These are phyloP conservation scores for Thryonomys swinderianus DNA, from an alignment of 2,113 vertebrate species.

Conservation along the genomic window DNA sequence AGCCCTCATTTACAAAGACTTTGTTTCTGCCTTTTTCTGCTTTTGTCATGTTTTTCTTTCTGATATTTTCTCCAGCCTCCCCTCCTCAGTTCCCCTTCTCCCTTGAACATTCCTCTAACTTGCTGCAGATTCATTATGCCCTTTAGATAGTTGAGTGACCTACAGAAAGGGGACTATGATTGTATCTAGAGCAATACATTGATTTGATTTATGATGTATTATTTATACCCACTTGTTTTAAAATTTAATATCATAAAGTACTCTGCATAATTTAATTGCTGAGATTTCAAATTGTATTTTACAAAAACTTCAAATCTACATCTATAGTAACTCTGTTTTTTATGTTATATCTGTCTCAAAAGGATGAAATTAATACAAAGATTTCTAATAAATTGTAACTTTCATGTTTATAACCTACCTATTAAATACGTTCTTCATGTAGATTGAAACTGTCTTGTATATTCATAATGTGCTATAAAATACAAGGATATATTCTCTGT, in stretches of 20 bases:
- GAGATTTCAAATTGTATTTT: constrained; percentile 21
- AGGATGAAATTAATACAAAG: constrained; percentile 4
- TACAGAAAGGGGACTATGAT: not conserved
- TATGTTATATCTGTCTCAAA: not conserved
- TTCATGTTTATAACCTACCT: constrained; percentile 6
- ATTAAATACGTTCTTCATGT: not conserved
- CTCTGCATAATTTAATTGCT: not conserved
- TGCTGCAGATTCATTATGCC: not conserved
- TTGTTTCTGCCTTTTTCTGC: no score
- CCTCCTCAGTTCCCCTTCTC: no score
- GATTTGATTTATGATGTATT: not conserved
- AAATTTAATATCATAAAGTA: constrained; percentile 42
- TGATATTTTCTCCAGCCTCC: not conserved
- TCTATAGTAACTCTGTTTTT: not conserved
- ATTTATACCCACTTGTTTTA: not conserved
- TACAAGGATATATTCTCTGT: not conserved
- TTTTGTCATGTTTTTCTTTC: no score
- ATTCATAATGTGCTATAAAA: constrained; percentile 17
- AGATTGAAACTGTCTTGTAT: not conserved
- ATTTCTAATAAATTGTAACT: not conserved
- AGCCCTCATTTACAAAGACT: no score
- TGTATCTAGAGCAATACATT: constrained; percentile 13
- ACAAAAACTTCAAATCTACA: constrained; percentile 12
- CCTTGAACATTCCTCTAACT: not conserved
- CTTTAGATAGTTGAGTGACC: constrained; percentile 18